Evolutionary conservation across 2,113 vertebrate genomes (phyloP), one percentile per base, ranked within the genome.

Genomic region (Forbesichthys papilliferus): DNA sequence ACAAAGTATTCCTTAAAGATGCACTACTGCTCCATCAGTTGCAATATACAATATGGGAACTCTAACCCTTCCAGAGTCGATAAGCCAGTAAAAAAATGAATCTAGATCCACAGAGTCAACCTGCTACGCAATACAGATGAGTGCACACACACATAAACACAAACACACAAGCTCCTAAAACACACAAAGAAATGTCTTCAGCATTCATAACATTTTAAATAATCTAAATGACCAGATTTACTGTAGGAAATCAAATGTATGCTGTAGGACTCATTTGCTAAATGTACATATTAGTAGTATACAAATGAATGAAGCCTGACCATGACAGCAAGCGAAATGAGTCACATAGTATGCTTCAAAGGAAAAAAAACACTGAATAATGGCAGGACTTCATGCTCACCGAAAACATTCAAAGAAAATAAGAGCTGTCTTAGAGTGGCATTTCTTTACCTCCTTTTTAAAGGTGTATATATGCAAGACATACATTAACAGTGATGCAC

Each of bases 331-430:
- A 47, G 11, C n/a, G 36, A 14, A 27, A 8, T 8, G 36, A 6
- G 36, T 42, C 7, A 6, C 36, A 8, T 42, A 67, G 13, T 18
- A 52, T 27, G 54, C 46, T 72, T 72, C 73, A 75, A 80, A 72
- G 61, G 16, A 20, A 66, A 13, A 13, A 66, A 16, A 61, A 64
- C 61, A 54, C 53, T 48, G 68, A 77, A 81, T 83, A 73, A 77
- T 81, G 10, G 27, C 27, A 27, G 27, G 27, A 27, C 27, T 27
- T 27, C 27, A 27, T 27, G 9, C 13, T 64, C 60, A 48, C 62
- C 56, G 51, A 16, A 48, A 27, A 59, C 63, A 71, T 67, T 75
- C 10, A 16, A 53, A 54, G 42, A 55, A 16, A 66, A 64, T 54
- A 13, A 49, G 42, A 52, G 61, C 46, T 18, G 34, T 46, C 54